Evolutionary conservation across 2,113 vertebrate species (phyloP).

Genomic region (Columba janthina): DNA sequence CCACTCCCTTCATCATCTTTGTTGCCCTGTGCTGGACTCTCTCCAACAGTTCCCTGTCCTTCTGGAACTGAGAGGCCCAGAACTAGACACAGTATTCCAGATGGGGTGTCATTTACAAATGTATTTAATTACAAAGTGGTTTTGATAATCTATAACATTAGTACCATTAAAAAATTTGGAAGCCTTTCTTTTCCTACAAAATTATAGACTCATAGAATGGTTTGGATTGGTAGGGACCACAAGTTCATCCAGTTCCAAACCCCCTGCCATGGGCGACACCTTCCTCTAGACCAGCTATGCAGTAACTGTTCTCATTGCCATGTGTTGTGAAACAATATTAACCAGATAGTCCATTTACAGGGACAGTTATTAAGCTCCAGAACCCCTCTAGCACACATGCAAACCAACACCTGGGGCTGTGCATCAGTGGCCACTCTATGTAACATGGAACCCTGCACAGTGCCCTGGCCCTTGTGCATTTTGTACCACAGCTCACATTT

Average conservation of each 20-base stretch:
- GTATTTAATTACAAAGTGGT: not conserved
- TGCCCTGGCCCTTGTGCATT: no score
- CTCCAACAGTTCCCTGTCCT: no score
- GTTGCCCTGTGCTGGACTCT: no score
- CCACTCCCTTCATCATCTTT: no score
- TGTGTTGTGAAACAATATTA: not conserved
- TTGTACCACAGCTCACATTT: not conserved
- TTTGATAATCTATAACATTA: not conserved
- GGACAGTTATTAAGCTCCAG: not conserved
- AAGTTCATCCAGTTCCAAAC: no score
- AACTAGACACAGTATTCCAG: no score
- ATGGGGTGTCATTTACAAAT: not conserved
- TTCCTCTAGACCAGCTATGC: not conserved
- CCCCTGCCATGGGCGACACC: no score
- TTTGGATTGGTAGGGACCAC: not conserved
- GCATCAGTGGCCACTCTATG: fast-evolving
- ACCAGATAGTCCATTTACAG: not conserved
- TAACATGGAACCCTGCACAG: fast-evolving
- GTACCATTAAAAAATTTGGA: not conserved
- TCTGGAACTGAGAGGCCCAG: no score
- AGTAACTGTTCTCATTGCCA: not conserved
- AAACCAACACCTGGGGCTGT: not conserved
- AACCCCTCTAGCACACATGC: not conserved
- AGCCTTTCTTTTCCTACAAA: not conserved
- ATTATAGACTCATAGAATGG: no score